A percentile compares a stretch with the other conserved stretches of the same genome.
Evolutionary conservation across 1,140 invertebrate genomes (phyloP).

Genomic region (Ericerus pela): DNA sequence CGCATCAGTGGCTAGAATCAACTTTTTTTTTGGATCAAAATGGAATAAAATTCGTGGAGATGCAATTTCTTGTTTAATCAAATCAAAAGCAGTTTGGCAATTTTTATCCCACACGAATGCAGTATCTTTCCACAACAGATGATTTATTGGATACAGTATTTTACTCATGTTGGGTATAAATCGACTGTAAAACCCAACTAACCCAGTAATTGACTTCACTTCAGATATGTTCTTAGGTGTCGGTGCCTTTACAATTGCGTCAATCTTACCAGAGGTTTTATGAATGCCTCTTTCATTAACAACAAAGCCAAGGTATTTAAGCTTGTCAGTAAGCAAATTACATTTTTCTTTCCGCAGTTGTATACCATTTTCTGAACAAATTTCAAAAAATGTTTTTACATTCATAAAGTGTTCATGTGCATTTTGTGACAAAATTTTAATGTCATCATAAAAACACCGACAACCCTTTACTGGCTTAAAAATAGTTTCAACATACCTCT

Average conservation of each 20-base stretch:
- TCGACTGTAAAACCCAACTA: constrained; percentile 20
- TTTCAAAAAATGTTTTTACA: constrained; percentile 9
- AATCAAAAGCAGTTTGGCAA: not conserved
- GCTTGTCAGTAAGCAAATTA: constrained; percentile 12
- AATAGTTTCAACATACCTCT: constrained; percentile 25
- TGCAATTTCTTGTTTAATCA: not conserved
- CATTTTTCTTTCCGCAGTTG: constrained; percentile 14
- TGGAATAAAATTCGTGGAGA: constrained; percentile 21
- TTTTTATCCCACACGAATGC: not conserved
- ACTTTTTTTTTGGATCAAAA: constrained; percentile 29
- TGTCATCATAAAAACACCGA: constrained; percentile 17
- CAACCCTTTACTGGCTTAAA: constrained; percentile 13
- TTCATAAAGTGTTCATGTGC: not conserved
- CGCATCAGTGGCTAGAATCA: constrained; percentile 35
- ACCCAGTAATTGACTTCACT: constrained; percentile 18
- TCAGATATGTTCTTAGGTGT: constrained; percentile 26
- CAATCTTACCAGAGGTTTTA: constrained; percentile 24
- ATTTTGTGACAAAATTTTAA: constrained; percentile 13
- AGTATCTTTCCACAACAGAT: constrained; percentile 18
- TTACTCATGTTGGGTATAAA: constrained; percentile 18
- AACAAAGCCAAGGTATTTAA: constrained; percentile 14
- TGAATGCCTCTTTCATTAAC: constrained; percentile 12
- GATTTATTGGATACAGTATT: constrained; percentile 16
- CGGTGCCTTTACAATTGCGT: constrained; percentile 27
- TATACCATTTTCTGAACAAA: constrained; percentile 8